These are phyloP conservation scores for Sarcophaga bullata DNA, from an alignment of 1,140 invertebrate species.

Conservation along the genomic window DNA sequence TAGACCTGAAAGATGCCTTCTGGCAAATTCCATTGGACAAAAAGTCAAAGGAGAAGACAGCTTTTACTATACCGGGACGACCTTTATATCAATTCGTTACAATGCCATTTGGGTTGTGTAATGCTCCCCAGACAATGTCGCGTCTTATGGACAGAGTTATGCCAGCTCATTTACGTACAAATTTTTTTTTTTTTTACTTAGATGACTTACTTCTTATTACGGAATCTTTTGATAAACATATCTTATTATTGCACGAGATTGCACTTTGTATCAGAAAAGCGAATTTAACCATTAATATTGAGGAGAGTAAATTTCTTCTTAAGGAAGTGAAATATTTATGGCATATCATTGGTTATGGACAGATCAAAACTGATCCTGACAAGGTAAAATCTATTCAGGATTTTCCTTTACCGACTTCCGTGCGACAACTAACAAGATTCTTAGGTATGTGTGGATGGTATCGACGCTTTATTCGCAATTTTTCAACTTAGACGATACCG, in stretches of 20 bases:
- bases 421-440: slow-evolving; percentile 35
- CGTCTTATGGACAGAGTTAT: slow-evolving; percentile 52
- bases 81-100: slow-evolving; percentile 31
- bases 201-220: slow-evolving; percentile 45
- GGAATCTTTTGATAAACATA: slow-evolving; percentile 41
- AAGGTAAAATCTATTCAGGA: slow-evolving; percentile 27
- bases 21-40: slow-evolving; percentile 41
- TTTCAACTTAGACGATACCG: slow-evolving; percentile 20
- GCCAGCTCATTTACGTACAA: slow-evolving; percentile 58
- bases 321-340: slow-evolving; percentile 39
- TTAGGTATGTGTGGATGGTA: slow-evolving; percentile 55
- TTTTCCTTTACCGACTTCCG: slow-evolving; percentile 23
- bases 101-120: slow-evolving; percentile 50
- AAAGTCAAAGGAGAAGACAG: slow-evolving; percentile 44
- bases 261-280: slow-evolving; percentile 8
- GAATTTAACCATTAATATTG: slow-evolving; percentile 39
- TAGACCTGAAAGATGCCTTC: slow-evolving; percentile 37
- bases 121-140: slow-evolving; percentile 43
- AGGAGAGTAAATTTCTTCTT: slow-evolving; percentile 63
- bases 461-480: slow-evolving; percentile 55
- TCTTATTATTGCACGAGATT: slow-evolving; percentile 24
- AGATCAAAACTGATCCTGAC: slow-evolving; percentile 45
- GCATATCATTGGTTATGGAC: slow-evolving; percentile 47
- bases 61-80: slow-evolving; percentile 27
- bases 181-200: slow-evolving; percentile 46